Conservation (phyloP, 2,888 invertebrate genomes). For the Leptinotarsa rubiginosa region DNA sequence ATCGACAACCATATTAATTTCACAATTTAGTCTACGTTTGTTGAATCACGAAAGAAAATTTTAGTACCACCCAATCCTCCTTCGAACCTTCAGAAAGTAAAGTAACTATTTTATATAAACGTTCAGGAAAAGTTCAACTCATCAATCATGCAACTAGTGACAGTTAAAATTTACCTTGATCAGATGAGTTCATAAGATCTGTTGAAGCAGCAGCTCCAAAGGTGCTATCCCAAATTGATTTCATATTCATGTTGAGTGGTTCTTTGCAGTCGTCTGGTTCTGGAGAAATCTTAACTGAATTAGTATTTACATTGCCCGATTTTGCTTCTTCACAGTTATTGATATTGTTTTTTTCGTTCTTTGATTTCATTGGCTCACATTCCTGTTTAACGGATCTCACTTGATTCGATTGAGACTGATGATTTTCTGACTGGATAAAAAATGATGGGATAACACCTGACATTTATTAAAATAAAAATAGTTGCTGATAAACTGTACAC, state of each 20-base stretch:
- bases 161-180: conserved; percentile 50
- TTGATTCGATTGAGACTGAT: conserved; percentile 38
- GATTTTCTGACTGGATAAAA: conserved; percentile 36
- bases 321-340: conserved; percentile 29
- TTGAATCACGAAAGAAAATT: too few relatives aligned
- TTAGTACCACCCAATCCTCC: too few relatives aligned
- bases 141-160: conserved; percentile 27
- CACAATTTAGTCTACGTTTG: too few relatives aligned
- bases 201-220: conserved; percentile 38
- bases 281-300: conserved; percentile 27
- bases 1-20: too few relatives aligned
- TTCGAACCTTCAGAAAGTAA: too few relatives aligned
- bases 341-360: conserved; percentile 44
- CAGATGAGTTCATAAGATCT: conserved; percentile 46
- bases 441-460: background rate
- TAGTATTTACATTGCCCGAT: conserved; percentile 28
- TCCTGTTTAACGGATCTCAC: conserved; percentile 42
- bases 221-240: conserved; percentile 48
- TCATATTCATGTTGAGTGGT: conserved; percentile 42
- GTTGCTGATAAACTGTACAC: too few relatives aligned
- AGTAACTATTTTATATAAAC: background rate
- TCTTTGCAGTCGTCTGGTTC: conserved; percentile 51
- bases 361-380: conserved; percentile 46
- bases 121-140: conserved; percentile 24
- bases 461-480: too few relatives aligned